Evolutionary conservation across 2,797 vertebrate genomes (phyloP), one percentile per base, ranked within the genome.

Genomic region (Lepus townsendii): DNA sequence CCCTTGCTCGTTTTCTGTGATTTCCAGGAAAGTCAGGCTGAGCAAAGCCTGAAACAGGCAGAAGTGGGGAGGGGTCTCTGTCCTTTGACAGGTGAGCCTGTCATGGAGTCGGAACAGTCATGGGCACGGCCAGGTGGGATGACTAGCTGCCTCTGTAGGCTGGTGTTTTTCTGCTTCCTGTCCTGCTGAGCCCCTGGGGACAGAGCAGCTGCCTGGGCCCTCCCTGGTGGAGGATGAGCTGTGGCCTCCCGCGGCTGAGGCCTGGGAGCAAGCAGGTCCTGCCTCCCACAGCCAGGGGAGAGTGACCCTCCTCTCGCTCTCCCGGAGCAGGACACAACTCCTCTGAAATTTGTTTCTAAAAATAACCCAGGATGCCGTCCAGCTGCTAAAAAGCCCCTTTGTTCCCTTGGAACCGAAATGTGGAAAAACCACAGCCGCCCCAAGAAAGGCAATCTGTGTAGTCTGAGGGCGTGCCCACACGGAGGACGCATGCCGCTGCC

Each of bases 361-460:
- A 97, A 97, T 96, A 97, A 71, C 52, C 3, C 79, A 73, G 42
- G 93, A 92, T 65, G 83, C 91, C 87, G 52, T 93, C 95, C 93
- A 91, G 80, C 93, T 90, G 80, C 93, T 96, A 69, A 95, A 97
- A 93, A 97, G 73, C 80, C 60, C 87, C 73, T 96, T 97, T 96
- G 93, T 96, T 88, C 68, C 83, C 80, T 92, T 79, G 79, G 75
- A 93, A 83, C 86, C 88, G 63, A 89, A 94, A 90, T 50, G 42
- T 94, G 88, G 77, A 73, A 95, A 93, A 96, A 80, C 72, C 77
- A 66, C 52, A 27, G 78, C 80, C 82, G 60, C 54, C 84, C 92
- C 96, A 91, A 92, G 96, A 94, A 92, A 72, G 95, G 93, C 50
- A 65, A 73, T 85, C 42, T 16, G 0, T 91, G 83, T 91, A 50